Conservation (phyloP, 2,888 invertebrate species). For the Alloscopus bannaensis region DNA sequence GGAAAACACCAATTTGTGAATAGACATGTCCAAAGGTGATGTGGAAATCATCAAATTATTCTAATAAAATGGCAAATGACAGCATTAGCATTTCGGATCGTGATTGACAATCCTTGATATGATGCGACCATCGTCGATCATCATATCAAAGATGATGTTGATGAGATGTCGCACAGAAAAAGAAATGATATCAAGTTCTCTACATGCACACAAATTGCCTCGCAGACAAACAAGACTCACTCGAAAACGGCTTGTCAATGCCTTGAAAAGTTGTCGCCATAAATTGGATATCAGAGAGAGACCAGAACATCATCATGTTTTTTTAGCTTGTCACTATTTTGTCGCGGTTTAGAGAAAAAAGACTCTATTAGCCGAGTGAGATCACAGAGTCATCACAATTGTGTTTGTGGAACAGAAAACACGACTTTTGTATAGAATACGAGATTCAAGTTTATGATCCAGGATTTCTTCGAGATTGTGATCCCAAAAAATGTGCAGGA, state of each 20-base stretch:
- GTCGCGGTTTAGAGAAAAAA: conserved; percentile 9
- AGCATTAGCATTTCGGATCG: conserved; percentile 35
- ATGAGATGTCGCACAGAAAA: background rate
- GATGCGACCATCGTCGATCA: conserved; percentile 11
- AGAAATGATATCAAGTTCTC: background rate
- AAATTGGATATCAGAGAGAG: conserved; percentile 35
- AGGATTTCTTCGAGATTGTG: no score
- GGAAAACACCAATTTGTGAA: no score
- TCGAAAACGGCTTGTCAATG: conserved; percentile 21
- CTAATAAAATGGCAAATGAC: conserved; percentile 44
- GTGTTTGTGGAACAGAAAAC: no score
- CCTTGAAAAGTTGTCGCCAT: conserved; percentile 32
- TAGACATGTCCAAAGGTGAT: no score
- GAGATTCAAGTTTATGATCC: no score
- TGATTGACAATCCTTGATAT: conserved; percentile 60
- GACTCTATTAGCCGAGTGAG: background rate
- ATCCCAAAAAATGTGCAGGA: no score
- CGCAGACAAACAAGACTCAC: no score
- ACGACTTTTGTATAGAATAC: no score
- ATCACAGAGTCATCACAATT: no score
- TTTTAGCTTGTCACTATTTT: conserved; percentile 35
- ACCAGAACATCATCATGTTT: conserved; percentile 18
- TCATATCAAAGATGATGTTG: background rate
- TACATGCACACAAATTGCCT: background rate
- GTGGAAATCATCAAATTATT: conserved; percentile 31